phyloP scores from a whole-genome alignment of 2,113 vertebrate species.

The Rhinopomastus cyanomelas region DNA sequence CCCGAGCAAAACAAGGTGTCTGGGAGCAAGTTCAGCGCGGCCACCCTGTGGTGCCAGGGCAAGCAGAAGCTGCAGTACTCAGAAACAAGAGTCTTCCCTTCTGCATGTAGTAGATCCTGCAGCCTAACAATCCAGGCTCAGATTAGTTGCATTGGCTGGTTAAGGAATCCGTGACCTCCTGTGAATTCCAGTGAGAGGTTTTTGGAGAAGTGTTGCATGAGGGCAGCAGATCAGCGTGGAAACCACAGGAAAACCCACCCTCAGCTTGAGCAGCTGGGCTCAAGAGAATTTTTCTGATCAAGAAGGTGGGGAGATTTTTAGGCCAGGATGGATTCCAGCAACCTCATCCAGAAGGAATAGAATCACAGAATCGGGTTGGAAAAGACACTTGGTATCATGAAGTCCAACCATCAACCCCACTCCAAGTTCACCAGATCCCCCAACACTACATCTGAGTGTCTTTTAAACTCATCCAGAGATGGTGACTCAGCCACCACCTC shows the following conservation, averaged over 20 bases:
- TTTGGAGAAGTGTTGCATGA: neutral
- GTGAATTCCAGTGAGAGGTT: neutral
- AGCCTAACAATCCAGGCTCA: neutral
- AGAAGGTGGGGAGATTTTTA: neutral
- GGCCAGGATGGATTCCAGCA: neutral
- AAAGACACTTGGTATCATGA: too few species aligned
- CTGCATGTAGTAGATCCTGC: neutral
- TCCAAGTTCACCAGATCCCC: too few species aligned
- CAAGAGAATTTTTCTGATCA: too few species aligned
- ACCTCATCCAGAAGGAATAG: neutral
- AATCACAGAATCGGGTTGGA: too few species aligned
- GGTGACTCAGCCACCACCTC: too few species aligned
- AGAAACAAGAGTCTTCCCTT: neutral
- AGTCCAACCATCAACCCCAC: too few species aligned
- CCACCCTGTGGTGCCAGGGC: fast-evolving
- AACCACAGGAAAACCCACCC: neutral
- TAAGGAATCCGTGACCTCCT: neutral
- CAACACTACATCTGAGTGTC: too few species aligned
- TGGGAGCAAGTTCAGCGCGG: neutral
- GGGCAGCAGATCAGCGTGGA: neutral
- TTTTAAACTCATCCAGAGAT: too few species aligned
- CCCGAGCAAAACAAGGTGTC: neutral
- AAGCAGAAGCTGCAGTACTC: neutral
- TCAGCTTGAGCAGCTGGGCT: neutral
- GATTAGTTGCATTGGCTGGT: neutral